Conservation (phyloP, 2,888 invertebrate genomes). For the Eubasilissa splendida region DNA sequence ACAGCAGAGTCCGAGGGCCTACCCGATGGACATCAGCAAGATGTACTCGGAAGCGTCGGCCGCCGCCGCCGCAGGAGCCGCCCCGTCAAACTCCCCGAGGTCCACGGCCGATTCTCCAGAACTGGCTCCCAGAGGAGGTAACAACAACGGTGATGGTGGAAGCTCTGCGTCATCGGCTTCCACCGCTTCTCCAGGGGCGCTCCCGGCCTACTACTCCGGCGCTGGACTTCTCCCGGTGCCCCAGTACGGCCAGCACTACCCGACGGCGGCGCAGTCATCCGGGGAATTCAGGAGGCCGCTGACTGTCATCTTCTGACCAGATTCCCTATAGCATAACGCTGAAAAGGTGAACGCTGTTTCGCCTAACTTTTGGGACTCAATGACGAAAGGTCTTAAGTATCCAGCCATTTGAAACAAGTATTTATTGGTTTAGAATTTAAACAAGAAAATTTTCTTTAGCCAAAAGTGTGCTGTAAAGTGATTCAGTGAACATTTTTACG, state of each 20-base stretch:
- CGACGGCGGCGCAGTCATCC: slow-evolving; percentile 72
- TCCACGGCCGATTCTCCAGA: slow-evolving; percentile 74
- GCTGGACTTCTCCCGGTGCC: slow-evolving; percentile 77
- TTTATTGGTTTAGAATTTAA: not conserved
- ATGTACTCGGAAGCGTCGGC: slow-evolving; percentile 78
- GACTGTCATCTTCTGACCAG: slow-evolving; percentile 88
- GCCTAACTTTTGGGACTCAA: slow-evolving; percentile 26
- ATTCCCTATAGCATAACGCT: slow-evolving; percentile 61
- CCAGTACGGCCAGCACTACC: slow-evolving; percentile 77
- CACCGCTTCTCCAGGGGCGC: slow-evolving; percentile 77
- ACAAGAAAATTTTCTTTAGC: slow-evolving; percentile 1
- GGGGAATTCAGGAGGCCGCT: slow-evolving; percentile 83
- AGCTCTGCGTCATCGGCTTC: slow-evolving; percentile 73
- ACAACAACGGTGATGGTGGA: slow-evolving; percentile 68
- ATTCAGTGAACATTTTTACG: not conserved
- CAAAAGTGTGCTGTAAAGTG: not conserved
- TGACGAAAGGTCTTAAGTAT: slow-evolving; percentile 21
- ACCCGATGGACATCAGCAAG: slow-evolving; percentile 78
- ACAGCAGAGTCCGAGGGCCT: slow-evolving; percentile 71
- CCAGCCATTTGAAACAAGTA: slow-evolving; percentile 26
- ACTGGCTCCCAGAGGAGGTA: slow-evolving; percentile 70
- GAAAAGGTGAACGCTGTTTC: slow-evolving; percentile 14
- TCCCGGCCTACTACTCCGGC: slow-evolving; percentile 74
- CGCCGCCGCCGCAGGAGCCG: slow-evolving; percentile 74
- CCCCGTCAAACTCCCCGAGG: slow-evolving; percentile 68